phyloP scores from a whole-genome alignment of 1,140 invertebrate species.

The Planococcus citri region DNA sequence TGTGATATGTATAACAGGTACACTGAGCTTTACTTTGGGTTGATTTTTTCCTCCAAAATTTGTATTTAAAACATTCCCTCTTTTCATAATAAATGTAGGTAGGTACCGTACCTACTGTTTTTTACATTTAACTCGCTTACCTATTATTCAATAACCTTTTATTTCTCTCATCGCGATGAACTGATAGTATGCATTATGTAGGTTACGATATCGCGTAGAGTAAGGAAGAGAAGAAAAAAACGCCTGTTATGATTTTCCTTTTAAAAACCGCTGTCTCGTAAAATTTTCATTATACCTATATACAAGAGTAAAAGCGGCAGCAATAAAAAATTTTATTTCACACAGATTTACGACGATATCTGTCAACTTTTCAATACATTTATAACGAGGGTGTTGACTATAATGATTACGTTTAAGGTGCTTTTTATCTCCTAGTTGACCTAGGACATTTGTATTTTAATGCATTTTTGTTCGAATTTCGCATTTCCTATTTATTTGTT shows the following conservation, averaged over 20 bases:
- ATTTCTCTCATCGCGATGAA: background rate
- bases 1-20: background rate
- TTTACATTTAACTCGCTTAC: background rate
- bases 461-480: no score
- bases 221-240: background rate
- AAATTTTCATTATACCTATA: constrained; percentile 8
- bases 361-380: background rate
- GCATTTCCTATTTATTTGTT: no score
- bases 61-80: background rate
- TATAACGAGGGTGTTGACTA: background rate
- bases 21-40: background rate
- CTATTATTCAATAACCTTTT: constrained; percentile 1
- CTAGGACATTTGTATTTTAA: no score
- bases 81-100: no score
- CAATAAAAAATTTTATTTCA: background rate
- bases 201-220: background rate
- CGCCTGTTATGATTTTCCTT: background rate
- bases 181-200: background rate
- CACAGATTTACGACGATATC: background rate
- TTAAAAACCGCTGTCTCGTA: background rate
- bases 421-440: no score
- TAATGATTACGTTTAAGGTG: background rate
- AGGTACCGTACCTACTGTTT: no score
- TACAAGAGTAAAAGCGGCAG: background rate
- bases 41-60: background rate